phyloP scores from a whole-genome alignment of 1,140 invertebrate species.

The Drepana arcuata region DNA sequence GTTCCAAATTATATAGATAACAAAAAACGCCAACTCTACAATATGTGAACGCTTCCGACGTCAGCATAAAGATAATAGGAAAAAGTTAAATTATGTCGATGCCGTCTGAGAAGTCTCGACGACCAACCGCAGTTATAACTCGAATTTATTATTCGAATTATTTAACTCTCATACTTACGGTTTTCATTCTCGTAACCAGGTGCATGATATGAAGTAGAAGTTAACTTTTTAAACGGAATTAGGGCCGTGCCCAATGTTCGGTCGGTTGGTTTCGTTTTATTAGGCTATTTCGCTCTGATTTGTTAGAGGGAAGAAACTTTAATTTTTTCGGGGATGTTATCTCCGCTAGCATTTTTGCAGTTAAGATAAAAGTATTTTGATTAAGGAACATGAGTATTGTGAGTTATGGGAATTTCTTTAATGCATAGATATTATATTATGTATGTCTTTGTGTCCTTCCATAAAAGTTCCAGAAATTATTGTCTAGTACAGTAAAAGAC shows the following conservation, averaged over 20 bases:
- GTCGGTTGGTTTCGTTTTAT: slow-evolving; percentile 35
- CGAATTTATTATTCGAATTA: slow-evolving; percentile 65
- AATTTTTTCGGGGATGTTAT: background rate
- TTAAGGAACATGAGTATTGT: too few relatives aligned
- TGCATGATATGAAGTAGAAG: slow-evolving; percentile 55
- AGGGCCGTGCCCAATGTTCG: slow-evolving; percentile 26
- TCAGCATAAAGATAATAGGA: slow-evolving; percentile 68
- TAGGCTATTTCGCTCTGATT: slow-evolving; percentile 34
- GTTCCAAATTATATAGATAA: slow-evolving; percentile 27
- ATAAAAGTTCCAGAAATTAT: too few relatives aligned
- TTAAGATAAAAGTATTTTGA: too few relatives aligned
- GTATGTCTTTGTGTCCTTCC: too few relatives aligned
- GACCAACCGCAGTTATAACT: slow-evolving; percentile 46
- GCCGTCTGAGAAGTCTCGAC: slow-evolving; percentile 28
- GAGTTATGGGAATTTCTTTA: too few relatives aligned
- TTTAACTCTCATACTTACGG: slow-evolving; percentile 37
- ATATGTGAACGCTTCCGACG: slow-evolving; percentile 51
- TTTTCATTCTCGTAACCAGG: too few relatives aligned
- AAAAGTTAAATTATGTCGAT: slow-evolving; percentile 70
- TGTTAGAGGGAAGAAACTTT: slow-evolving; percentile 22
- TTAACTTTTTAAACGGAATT: slow-evolving; percentile 35
- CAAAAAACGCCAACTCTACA: slow-evolving; percentile 32
- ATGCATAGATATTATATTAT: too few relatives aligned
- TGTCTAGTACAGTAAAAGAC: too few relatives aligned
- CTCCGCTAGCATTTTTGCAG: background rate